phyloP scores from a whole-genome alignment of 2,797 vertebrate genomes.

The Centroberyx gerrardi region DNA sequence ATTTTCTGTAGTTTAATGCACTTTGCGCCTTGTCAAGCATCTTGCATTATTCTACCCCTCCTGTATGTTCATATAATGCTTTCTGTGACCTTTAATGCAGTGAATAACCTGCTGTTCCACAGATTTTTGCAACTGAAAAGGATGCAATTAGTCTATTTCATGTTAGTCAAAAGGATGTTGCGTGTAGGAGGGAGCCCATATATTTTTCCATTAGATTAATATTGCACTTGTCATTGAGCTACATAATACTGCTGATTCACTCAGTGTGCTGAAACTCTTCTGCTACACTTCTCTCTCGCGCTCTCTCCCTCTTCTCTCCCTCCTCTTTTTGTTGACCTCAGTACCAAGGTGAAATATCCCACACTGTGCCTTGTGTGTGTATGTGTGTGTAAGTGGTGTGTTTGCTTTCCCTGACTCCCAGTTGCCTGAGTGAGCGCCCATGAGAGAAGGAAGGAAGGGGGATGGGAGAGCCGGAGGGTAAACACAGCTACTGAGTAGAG shows the following conservation, averaged over 20 bases:
- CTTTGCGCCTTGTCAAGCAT: too few relatives aligned
- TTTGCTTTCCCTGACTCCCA: slow-evolving; percentile 69
- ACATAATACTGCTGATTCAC: slow-evolving; percentile 61
- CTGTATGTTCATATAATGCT: not conserved
- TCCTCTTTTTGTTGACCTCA: slow-evolving; percentile 52
- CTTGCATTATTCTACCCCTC: not conserved
- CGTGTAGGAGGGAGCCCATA: not conserved
- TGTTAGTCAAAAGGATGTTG: not conserved
- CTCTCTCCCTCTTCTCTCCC: slow-evolving; percentile 7
- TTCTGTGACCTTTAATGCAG: not conserved
- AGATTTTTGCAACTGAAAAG: not conserved
- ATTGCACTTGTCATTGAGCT: not conserved
- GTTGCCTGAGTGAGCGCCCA: slow-evolving; percentile 71
- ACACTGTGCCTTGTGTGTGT: slow-evolving; percentile 55
- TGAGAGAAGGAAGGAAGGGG: slow-evolving; percentile 56
- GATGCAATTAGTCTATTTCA: not conserved
- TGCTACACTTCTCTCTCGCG: slow-evolving; percentile 9
- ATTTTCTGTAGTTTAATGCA: not conserved
- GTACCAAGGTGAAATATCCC: slow-evolving; percentile 74
- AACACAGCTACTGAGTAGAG: slow-evolving; percentile 51
- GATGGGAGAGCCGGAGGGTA: slow-evolving; percentile 43
- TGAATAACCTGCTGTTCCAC: not conserved
- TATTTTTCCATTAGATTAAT: slow-evolving; percentile 4
- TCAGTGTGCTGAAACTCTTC: slow-evolving; percentile 29
- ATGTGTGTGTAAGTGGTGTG: slow-evolving; percentile 32